These are phyloP conservation scores for Amphiduros pacificus DNA, from an alignment of 2,888 invertebrate species.

Conservation along the genomic window DNA sequence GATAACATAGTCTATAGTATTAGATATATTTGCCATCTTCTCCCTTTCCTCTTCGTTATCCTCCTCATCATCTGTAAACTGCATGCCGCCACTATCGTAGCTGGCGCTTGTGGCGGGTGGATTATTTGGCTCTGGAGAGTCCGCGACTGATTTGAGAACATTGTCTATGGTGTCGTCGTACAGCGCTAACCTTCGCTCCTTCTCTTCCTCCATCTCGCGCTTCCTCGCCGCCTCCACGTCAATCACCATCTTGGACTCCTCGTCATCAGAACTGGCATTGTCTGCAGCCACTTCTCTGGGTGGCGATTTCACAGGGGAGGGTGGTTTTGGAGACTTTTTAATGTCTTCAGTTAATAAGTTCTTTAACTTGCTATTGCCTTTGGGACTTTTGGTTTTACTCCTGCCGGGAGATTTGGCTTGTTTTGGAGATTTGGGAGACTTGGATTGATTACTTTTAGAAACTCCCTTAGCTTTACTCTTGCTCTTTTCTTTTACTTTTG, in stretches of 20 bases:
- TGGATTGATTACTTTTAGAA: background rate
- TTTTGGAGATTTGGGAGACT: background rate
- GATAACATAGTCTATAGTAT: background rate
- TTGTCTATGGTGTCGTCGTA: slow-evolving; percentile 17
- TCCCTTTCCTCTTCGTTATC: background rate
- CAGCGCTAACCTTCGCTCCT: slow-evolving; percentile 10
- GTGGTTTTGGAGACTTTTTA: no score
- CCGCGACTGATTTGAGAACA: slow-evolving; percentile 1
- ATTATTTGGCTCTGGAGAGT: background rate
- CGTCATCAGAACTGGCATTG: no score
- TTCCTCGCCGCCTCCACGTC: slow-evolving; percentile 11
- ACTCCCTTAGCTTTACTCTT: background rate
- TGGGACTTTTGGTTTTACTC: slow-evolving; percentile 3
- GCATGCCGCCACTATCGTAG: background rate
- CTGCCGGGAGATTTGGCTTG: background rate
- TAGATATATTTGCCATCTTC: background rate
- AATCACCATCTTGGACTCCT: slow-evolving; percentile 12
- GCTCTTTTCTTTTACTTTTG: slow-evolving; percentile 3
- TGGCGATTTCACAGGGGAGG: no score
- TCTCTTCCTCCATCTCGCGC: slow-evolving; percentile 9
- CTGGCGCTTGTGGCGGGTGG: background rate
- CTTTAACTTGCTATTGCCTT: no score
- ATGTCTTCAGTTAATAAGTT: no score
- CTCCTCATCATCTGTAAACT: slow-evolving; percentile 2
- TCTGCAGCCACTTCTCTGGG: no score